Evolutionary conservation across 2,797 vertebrate species (phyloP).

Genomic region (Vultur gryphus): DNA sequence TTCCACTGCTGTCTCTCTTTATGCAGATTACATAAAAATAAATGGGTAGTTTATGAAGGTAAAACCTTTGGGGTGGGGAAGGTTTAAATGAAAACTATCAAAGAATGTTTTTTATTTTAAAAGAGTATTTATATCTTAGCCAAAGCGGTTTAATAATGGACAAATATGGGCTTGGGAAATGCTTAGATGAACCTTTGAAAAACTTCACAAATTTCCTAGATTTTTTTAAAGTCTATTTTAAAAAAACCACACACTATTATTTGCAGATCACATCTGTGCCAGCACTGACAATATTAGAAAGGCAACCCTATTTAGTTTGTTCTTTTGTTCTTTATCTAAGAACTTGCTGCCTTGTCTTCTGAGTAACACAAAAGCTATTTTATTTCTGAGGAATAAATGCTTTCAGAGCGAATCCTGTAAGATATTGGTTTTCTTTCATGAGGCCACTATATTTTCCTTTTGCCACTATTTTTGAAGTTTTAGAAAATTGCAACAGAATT

Average conservation of each 20-base stretch:
- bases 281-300: not conserved
- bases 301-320: not conserved
- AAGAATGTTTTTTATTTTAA: not conserved
- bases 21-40: not conserved
- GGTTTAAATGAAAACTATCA: not conserved
- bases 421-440: not conserved
- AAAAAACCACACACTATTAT: not conserved
- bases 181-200: not conserved
- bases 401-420: not conserved
- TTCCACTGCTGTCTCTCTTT: not conserved
- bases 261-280: not conserved
- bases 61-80: not conserved
- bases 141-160: not conserved
- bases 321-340: not conserved
- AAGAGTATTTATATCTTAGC: not conserved
- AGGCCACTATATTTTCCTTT: not conserved
- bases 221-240: not conserved
- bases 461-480: not conserved
- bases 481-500: not conserved
- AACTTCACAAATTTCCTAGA: not conserved
- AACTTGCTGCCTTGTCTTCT: slow-evolving; percentile 10
- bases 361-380: not conserved
- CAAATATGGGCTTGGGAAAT: not conserved
- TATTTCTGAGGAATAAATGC: not conserved
- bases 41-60: not conserved